Evolutionary conservation across 2,797 vertebrate species (phyloP), one percentile per base, ranked within the genome.

Genomic region (Monodelphis domestica): DNA sequence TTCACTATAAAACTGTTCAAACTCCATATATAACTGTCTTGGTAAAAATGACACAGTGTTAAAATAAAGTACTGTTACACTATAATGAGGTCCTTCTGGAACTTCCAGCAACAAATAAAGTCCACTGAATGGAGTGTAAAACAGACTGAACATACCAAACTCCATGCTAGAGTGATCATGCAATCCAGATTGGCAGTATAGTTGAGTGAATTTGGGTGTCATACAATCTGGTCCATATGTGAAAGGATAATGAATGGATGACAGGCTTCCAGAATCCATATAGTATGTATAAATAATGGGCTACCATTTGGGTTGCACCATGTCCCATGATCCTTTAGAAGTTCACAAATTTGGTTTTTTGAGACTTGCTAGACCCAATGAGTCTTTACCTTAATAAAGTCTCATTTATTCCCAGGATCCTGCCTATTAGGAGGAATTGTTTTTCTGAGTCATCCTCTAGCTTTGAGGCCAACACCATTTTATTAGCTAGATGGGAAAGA

Each of bases 11-110:
- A 84, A 84, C 38, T 50, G 50, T 45, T 84, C 70, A 45, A 84
- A 84, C 70, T 84, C 70, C 70, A 84, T 84, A 84, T 84, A 38
- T 84, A 84, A 84, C 70, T 84, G 70, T 84, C 70, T 84, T 84
- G 38, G 38, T 84, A 84, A 84, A 84, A 84, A 84, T 45, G 38
- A 84, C 70, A 84, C 38, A 78, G 24, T 84, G 38, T 84, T 84
- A 84, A 84, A 84, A 50, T 50, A 84, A 84, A 84, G 38, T 24
- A 84, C 38, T 78, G 70, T 84, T 84, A 84, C 10, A 84, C 70
- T 50, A 78, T 84, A 84, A 84, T 84, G 38, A 84, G 70, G 70
- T 84, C 70, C 70, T 84, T 84, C 70, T 84, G 70, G 70, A 84
- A 84, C 70, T 50, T 84, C 45, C 70, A 84, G 70, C 70, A 84